A percentile compares a stretch with the other conserved stretches of the same genome.
Conservation (phyloP, 2,113 vertebrate genomes). For the Ictalurus punctatus region DNA sequence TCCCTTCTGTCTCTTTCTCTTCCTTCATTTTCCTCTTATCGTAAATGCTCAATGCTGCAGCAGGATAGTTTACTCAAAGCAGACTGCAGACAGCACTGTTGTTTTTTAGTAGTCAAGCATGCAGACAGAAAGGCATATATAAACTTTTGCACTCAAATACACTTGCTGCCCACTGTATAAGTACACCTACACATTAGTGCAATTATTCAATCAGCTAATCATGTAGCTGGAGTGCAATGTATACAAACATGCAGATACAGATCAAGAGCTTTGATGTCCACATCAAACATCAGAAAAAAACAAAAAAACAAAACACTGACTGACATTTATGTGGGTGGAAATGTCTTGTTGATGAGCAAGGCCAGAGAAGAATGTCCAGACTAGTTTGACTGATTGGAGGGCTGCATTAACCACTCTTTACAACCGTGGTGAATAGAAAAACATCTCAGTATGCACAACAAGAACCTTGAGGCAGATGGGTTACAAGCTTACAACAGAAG, state of each 20-base stretch:
- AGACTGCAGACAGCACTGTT: background rate
- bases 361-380: background rate
- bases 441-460: background rate
- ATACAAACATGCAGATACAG: background rate
- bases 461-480: background rate
- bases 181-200: background rate
- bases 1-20: background rate
- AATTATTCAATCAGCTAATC: background rate
- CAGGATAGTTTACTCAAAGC: background rate
- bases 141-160: background rate
- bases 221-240: background rate
- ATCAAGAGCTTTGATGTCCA: background rate
- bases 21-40: background rate
- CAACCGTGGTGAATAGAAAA: background rate
- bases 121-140: background rate
- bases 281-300: background rate
- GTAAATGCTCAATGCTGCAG: background rate
- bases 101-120: background rate
- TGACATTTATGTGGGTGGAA: background rate
- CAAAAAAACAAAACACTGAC: background rate
- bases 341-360: background rate
- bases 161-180: background rate
- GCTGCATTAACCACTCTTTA: background rate
- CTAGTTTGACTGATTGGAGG: background rate
- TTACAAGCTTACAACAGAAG: background rate